Evolutionary conservation across 2,113 vertebrate species (phyloP).

Genomic region (Tachuris rubrigastra): DNA sequence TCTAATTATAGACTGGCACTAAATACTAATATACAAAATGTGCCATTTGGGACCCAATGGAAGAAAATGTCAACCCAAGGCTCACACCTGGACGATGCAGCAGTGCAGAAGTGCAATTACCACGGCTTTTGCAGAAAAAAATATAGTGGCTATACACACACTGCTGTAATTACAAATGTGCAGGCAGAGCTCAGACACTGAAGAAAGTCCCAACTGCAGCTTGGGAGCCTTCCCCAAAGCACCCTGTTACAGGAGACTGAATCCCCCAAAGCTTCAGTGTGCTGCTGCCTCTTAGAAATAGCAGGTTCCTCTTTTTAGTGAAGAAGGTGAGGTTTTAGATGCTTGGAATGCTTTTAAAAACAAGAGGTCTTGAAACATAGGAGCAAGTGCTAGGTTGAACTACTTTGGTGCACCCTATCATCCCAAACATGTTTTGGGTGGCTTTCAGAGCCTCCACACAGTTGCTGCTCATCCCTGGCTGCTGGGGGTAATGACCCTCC

Average conservation of each 20-base stretch:
- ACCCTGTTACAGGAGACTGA: neutral
- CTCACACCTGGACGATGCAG: neutral
- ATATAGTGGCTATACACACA: neutral
- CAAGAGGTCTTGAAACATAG: neutral
- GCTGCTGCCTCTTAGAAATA: neutral
- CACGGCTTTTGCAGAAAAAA: neutral
- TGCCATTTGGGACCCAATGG: neutral
- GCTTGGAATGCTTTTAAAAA: neutral
- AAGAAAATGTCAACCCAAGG: neutral
- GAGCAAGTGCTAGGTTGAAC: neutral
- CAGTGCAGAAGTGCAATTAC: neutral
- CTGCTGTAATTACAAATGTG: neutral
- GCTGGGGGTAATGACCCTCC: neutral
- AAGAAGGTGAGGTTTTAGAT: neutral
- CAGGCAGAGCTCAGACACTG: neutral
- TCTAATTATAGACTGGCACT: slow-evolving; percentile 54
- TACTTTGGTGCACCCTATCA: neutral
- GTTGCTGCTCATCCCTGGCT: neutral
- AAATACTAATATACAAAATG: slow-evolving; percentile 17
- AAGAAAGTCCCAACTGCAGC: neutral
- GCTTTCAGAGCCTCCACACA: neutral
- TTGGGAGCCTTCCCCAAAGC: neutral
- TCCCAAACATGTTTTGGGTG: neutral
- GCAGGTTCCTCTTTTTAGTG: neutral
- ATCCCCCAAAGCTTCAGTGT: accelerated